Evolutionary conservation across 2,797 vertebrate genomes (phyloP).

Genomic region (Vireo griseus): DNA sequence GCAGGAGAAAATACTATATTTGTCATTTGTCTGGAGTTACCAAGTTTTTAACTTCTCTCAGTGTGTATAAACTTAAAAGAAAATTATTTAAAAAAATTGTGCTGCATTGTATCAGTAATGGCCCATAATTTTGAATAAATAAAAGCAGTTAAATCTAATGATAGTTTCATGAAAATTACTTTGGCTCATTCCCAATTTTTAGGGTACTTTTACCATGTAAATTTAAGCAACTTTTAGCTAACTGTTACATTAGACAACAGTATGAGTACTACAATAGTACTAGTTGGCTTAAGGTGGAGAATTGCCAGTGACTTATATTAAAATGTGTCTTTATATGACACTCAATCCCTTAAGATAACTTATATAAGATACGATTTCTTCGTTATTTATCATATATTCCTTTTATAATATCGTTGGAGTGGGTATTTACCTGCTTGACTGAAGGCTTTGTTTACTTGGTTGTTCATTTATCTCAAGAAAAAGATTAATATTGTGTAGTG

Average conservation of each 20-base stretch:
- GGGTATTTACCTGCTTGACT: neutral
- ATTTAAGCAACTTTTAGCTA: constrained; percentile 31
- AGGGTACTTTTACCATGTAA: neutral
- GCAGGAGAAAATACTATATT: neutral
- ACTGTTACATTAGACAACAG: constrained; percentile 11
- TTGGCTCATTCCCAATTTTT: neutral
- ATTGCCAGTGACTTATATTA: neutral
- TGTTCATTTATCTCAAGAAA: neutral
- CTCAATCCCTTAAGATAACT: neutral
- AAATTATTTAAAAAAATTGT: neutral
- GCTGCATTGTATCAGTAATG: neutral
- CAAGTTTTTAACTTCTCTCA: neutral
- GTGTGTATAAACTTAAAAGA: neutral
- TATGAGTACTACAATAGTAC: neutral
- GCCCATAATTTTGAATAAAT: constrained; percentile 48
- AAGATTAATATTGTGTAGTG: neutral
- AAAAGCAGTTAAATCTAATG: constrained; percentile 35
- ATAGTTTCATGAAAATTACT: constrained; percentile 38
- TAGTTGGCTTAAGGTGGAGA: neutral
- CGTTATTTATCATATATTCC: neutral
- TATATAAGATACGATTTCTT: neutral
- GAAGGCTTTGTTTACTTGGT: neutral
- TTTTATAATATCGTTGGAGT: neutral
- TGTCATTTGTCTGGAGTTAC: neutral
- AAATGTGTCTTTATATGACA: neutral